A percentile compares a stretch with the other conserved stretches of the same genome.
These are phyloP conservation scores for Lottia gigantea DNA, from an alignment of 2,888 invertebrate genomes.

Conservation along the genomic window DNA sequence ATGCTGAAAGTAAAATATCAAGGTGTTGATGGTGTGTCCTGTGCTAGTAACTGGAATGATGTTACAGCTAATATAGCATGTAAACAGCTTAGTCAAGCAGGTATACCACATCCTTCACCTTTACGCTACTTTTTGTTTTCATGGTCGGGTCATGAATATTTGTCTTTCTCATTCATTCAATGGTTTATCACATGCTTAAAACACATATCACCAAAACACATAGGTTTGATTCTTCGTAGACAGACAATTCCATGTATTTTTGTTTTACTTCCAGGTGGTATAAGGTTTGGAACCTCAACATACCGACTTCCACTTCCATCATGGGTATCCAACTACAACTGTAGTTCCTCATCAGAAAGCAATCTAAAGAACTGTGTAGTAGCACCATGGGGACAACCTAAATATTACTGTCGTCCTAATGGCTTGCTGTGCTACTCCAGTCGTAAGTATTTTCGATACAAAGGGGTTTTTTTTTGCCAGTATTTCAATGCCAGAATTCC, in stretches of 20 bases:
- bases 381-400: slow-evolving; percentile 43
- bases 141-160: too few species aligned
- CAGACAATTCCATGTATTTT: too few species aligned
- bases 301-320: background rate
- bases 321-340: background rate
- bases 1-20: slow-evolving; percentile 18
- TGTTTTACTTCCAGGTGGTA: background rate
- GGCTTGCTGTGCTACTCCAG: slow-evolving; percentile 43
- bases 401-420: slow-evolving; percentile 41
- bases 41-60: slow-evolving; percentile 49
- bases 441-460: slow-evolving; percentile 25
- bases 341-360: slow-evolving; percentile 5
- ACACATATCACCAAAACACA: too few species aligned
- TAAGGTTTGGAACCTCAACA: background rate
- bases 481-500: too few species aligned
- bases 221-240: too few species aligned
- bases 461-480: too few species aligned
- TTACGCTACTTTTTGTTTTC: too few species aligned
- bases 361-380: slow-evolving; percentile 43
- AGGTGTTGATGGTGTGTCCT: slow-evolving; percentile 20
- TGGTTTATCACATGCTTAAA: too few species aligned
- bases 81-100: slow-evolving; percentile 70
- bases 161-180: too few species aligned
- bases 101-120: background rate
- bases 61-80: slow-evolving; percentile 43